A percentile compares a stretch with the other conserved stretches of the same genome.
phyloP scores from a whole-genome alignment of 2,113 vertebrate genomes.

The Tapirus terrestris region DNA sequence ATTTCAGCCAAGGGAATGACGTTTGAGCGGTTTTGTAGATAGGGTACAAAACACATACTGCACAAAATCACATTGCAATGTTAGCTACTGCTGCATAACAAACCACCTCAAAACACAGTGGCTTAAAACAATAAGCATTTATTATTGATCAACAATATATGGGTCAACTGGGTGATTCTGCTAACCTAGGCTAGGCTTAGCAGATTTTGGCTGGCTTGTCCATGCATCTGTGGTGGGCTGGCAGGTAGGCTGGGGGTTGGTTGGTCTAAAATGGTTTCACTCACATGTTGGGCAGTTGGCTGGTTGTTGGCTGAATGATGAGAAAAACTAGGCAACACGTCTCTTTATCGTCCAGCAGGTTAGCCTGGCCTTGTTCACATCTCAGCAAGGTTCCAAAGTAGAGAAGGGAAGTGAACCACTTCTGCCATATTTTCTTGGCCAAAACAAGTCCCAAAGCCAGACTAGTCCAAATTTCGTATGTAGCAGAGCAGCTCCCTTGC shows the following conservation, averaged over 20 bases:
- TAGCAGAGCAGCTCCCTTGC: not conserved
- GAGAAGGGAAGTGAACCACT: not conserved
- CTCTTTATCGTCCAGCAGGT: not conserved
- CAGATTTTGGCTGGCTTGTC: not conserved
- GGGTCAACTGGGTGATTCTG: not conserved
- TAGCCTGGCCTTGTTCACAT: not conserved
- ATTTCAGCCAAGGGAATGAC: constrained; percentile 18
- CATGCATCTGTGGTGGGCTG: not conserved
- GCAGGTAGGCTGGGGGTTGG: not conserved
- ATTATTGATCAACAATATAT: not conserved
- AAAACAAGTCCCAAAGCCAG: constrained; percentile 2
- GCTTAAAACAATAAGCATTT: not conserved
- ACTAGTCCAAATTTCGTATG: not conserved
- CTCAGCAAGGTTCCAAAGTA: constrained; percentile 13
- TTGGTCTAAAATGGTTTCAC: not conserved
- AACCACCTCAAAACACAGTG: not conserved
- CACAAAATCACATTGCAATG: not conserved
- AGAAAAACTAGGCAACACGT: not conserved
- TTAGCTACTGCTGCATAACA: not conserved
- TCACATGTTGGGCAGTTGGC: not conserved
- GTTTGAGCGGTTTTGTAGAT: not conserved
- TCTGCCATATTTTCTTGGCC: not conserved
- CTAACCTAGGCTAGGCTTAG: not conserved
- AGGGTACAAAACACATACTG: not conserved
- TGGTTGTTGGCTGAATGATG: not conserved